Evolutionary conservation across 2,797 vertebrate species (phyloP).

Genomic region (Morus bassanus): DNA sequence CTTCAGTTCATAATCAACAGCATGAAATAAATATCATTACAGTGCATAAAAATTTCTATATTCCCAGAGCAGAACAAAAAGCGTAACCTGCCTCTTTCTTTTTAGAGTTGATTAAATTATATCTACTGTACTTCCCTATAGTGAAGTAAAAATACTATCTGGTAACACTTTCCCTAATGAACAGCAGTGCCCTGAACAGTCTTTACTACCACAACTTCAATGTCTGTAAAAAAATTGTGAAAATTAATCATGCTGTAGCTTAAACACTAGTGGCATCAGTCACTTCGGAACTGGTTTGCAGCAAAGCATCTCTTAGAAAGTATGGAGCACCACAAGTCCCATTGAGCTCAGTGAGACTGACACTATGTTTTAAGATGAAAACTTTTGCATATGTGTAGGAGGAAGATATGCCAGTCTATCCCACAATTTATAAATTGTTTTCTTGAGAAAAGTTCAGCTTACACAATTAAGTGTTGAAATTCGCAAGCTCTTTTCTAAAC

Average conservation of each 20-base stretch:
- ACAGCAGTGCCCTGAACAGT: not conserved
- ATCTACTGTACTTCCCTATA: not conserved
- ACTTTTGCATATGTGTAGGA: not conserved
- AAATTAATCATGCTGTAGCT: not conserved
- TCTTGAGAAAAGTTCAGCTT: not conserved
- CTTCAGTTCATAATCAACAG: not conserved
- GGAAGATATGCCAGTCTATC: not conserved
- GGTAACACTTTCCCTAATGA: not conserved
- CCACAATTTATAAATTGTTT: not conserved
- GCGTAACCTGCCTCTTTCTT: not conserved
- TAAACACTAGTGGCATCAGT: not conserved
- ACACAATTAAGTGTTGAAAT: not conserved
- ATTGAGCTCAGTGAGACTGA: not conserved
- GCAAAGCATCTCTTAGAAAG: not conserved
- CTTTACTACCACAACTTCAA: not conserved
- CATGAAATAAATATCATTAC: not conserved
- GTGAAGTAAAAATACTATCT: not conserved
- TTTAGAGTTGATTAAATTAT: not conserved
- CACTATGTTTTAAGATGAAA: not conserved
- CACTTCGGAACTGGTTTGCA: not conserved
- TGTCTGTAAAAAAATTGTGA: not conserved
- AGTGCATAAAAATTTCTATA: not conserved
- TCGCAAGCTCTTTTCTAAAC: not conserved
- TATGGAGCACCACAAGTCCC: not conserved
- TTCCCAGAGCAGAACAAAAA: not conserved